Base-by-base conservation (phyloP, 2,113 vertebrate species). In the Pipra filicauda region DNA sequence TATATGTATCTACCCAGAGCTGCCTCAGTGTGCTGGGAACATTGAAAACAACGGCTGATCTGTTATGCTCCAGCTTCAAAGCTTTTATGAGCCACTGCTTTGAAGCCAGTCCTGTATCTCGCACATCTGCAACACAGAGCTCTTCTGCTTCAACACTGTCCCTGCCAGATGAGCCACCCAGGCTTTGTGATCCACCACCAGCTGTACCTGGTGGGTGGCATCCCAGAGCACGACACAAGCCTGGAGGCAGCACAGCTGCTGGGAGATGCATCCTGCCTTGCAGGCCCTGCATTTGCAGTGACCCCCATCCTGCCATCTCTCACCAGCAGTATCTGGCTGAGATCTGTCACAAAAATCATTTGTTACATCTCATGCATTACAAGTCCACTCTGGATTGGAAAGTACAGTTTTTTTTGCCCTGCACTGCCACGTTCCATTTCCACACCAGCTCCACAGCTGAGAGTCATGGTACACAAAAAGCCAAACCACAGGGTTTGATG, bases 41-140 rank as follows among this genome's bases (percentile, higher is more conserved):
- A 35, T 3, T 52, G 73, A 67, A 58, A 67, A 81, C 19, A 62
- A 66, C 1, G 41, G 30, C 48, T 86, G 65, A 81, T 81, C 66
- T 89, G 44, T 85, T 89, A 93, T 5, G 1, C 19, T 12, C 7
- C 72, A 72, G 39, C 70, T 91, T 85, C 80, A 87, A 78, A 69
- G 64, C 76, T 78, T 84, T 65, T 37, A 74, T 3, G 28, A 95
- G 61, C 43, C 12, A 22, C 44, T 61, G 48, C 86, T 95, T 94
- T 97, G 95, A 96, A 97, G 91, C 15, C 43, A 67, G 59, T 46
- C 37, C 58, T 72, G 1, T 13, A 84, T 74, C 80, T 78, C 30
- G 7, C 55, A 92, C 94, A 95, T 96, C 76, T 96, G 94, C 94
- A 81, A 28, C 4, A 67, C 95, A 97, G 95, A 92, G 52, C 65